Evolutionary conservation across 2,113 vertebrate species (phyloP).

Genomic region (Callipepla squamata): DNA sequence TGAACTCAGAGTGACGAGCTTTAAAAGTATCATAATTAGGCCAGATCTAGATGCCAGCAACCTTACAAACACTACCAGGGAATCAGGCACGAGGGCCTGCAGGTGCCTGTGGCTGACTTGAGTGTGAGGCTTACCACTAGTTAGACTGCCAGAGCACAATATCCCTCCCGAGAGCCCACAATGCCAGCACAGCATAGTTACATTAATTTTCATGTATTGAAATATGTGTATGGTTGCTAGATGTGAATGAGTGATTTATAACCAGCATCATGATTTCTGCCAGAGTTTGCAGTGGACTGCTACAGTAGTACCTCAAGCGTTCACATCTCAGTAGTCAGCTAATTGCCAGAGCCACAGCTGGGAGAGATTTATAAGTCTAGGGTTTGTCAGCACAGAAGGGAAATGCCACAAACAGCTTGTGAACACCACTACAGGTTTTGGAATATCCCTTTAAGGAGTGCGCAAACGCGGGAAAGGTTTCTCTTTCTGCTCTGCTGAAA

Average conservation of each 20-base stretch:
- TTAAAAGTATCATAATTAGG: not conserved
- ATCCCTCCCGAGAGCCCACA: not conserved
- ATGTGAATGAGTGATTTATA: not conserved
- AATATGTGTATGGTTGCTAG: not conserved
- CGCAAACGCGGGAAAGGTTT: not conserved
- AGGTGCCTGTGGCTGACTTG: not conserved
- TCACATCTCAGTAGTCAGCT: not conserved
- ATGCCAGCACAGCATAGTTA: not conserved
- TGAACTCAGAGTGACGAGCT: rapidly evolving
- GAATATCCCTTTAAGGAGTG: not conserved
- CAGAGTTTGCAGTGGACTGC: not conserved
- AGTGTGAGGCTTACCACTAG: rapidly evolving
- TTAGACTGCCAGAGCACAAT: not conserved
- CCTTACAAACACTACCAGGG: not conserved
- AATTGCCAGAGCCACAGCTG: not conserved
- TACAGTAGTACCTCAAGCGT: not conserved
- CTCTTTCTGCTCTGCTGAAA: not conserved
- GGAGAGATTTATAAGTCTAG: not conserved
- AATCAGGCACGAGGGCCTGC: not conserved
- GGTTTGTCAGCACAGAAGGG: not conserved
- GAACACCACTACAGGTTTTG: not conserved
- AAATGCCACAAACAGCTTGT: not conserved
- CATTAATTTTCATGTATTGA: not conserved
- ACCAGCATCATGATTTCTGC: not conserved
- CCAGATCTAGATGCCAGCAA: not conserved